phyloP scores from a whole-genome alignment of 1,140 invertebrate genomes.

The Lethrus apterus region DNA sequence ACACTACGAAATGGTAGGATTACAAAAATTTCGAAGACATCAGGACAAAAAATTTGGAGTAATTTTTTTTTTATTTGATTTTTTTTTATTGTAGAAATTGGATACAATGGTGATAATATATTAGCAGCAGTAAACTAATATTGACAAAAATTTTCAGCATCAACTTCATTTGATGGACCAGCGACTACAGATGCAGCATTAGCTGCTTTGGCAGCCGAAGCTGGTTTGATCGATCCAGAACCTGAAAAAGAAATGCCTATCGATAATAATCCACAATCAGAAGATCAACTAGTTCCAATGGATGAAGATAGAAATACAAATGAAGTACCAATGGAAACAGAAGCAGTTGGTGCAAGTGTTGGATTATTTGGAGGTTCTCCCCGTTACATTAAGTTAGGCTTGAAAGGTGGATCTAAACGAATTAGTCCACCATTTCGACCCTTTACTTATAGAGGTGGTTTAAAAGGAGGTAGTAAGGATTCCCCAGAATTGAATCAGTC shows the following conservation, averaged over 20 bases:
- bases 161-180: constrained; percentile 50
- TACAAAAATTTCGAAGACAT: too few species aligned
- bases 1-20: too few species aligned
- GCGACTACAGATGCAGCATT: constrained; percentile 58
- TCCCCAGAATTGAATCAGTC: too few species aligned
- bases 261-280: constrained; percentile 1
- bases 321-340: constrained; percentile 12
- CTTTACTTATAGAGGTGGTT: constrained; percentile 25
- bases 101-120: too few species aligned
- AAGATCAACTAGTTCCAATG: background rate
- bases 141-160: too few species aligned
- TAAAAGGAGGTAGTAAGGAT: constrained; percentile 33
- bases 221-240: constrained; percentile 54
- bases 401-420: constrained; percentile 35
- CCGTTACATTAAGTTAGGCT: constrained; percentile 23
- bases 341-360: constrained; percentile 13
- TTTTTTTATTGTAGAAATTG: too few species aligned
- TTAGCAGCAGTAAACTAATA: too few species aligned
- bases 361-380: constrained; percentile 29
- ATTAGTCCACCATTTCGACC: constrained; percentile 16
- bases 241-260: constrained; percentile 34
- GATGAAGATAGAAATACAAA: constrained; percentile 4
- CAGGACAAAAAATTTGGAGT: too few species aligned
- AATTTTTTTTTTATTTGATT: too few species aligned
- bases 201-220: constrained; percentile 57